Evolutionary conservation across 2,797 vertebrate species (phyloP), one percentile per base, ranked within the genome.

Genomic region (Bradypus variegatus): DNA sequence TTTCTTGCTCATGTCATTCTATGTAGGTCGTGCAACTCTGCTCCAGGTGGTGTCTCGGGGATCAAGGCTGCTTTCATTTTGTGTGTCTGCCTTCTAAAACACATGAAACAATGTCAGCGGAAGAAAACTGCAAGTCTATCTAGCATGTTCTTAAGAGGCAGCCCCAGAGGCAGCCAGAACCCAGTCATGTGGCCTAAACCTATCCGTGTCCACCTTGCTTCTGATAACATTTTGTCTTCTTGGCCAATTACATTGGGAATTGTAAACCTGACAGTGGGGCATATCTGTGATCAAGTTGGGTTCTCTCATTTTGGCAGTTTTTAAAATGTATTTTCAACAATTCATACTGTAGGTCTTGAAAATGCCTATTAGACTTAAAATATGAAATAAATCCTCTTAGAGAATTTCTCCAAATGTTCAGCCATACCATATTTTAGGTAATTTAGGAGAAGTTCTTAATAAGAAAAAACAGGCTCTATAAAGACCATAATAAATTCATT

Each of bases 301-400:
- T 50, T 50, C 14, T n/a, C 36, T 80, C 33, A 89, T 65, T 65
- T 70, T 86, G 69, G 65, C 41, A 60, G 73, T 70, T 83, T 80
- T 92, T 29, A 62, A 78, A 84, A 69, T 60, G 41, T 45, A 82
- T 84, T 79, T 93, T 75, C 58, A 79, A 53, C 15, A 84, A 79
- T 73, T 87, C 60, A 79, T 69, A 94, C 38, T 64, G 41, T 70
- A 64, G 19, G 31, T 62, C 55, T 72, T 76, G 33, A 88, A 92
- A 89, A 86, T 73, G n/a, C n/a, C 23, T 83, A 70, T 84, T 70
- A 25, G 53, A 55, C 36, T 77, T 94, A 88, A 78, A 83, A 75
- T 45, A 87, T 25, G 58, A 79, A 79, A 67, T 38, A 73, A 81
- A 72, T 81, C 45, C 14, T 53, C 8, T 55, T 77, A 38, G 58